phyloP scores from a whole-genome alignment of 2,888 invertebrate genomes.

The Artemia sp. region DNA sequence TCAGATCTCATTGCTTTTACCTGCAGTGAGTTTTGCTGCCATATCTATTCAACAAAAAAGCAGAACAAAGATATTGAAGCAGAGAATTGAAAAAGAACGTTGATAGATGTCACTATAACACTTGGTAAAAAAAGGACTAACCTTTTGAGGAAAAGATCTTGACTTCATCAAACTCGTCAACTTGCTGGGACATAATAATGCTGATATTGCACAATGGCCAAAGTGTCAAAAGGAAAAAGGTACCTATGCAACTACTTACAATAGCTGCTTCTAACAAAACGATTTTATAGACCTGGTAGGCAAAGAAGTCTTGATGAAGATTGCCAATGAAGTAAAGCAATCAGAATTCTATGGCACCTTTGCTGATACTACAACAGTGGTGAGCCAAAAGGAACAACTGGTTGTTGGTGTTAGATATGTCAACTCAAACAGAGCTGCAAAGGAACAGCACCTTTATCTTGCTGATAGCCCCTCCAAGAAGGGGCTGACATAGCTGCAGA shows the following conservation, averaged over 20 bases:
- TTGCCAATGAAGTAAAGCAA: constrained; percentile 13
- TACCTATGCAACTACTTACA: constrained; percentile 2
- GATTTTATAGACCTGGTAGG: constrained; percentile 13
- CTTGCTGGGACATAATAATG: constrained; percentile 10
- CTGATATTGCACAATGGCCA: neutral
- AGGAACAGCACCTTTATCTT: constrained; percentile 4
- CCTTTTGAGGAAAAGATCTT: constrained; percentile 6
- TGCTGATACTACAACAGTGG: constrained; percentile 10
- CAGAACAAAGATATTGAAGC: constrained; percentile 13
- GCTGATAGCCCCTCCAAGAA: constrained; percentile 10
- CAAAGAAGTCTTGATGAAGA: constrained; percentile 10
- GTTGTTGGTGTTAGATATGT: constrained; percentile 13
- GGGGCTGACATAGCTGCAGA: constrained; percentile 13
- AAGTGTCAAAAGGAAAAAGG: constrained; percentile 13
- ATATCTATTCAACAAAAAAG: constrained; percentile 13
- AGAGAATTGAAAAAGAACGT: constrained; percentile 6
- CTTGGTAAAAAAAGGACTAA: constrained; percentile 13
- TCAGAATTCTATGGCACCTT: constrained; percentile 13
- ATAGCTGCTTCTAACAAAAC: constrained; percentile 3
- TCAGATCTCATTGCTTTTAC: no score
- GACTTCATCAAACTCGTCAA: constrained; percentile 13
- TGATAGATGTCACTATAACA: constrained; percentile 10
- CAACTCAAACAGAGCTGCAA: neutral
- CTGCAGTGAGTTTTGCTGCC: constrained; percentile 4
- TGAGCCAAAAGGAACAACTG: constrained; percentile 10